phyloP scores from a whole-genome alignment of 2,113 vertebrate species.

The Vidua macroura region DNA sequence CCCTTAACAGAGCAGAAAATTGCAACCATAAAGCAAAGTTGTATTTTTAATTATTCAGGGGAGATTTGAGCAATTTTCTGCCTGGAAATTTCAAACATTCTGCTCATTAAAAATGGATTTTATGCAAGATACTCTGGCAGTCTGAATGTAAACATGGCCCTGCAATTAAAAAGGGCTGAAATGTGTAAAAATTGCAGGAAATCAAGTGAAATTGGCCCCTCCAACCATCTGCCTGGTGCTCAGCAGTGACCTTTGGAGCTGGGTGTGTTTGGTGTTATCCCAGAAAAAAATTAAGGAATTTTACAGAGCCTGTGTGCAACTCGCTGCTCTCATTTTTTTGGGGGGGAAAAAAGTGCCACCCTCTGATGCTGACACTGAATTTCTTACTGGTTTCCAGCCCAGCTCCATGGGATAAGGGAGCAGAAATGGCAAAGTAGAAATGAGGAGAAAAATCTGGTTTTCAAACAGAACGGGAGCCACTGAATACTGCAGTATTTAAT shows the following conservation, averaged over 20 bases:
- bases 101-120: slow-evolving; percentile 49
- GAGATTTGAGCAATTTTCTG: slow-evolving; percentile 25
- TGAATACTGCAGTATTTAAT: too few relatives aligned
- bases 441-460: background rate
- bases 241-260: slow-evolving; percentile 9
- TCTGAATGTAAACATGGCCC: slow-evolving; percentile 12
- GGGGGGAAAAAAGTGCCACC: background rate
- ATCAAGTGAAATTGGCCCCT: background rate
- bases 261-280: background rate
- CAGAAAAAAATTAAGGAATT: background rate
- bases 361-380: background rate
- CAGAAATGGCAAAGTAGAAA: background rate
- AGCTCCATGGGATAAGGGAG: background rate
- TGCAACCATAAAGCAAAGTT: slow-evolving; percentile 38
- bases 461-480: background rate
- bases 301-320: background rate
- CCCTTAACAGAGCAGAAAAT: slow-evolving; percentile 61
- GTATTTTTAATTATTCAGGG: slow-evolving; percentile 55
- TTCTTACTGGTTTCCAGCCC: background rate
- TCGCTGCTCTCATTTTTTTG: background rate
- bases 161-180: slow-evolving; percentile 8
- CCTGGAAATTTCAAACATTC: slow-evolving; percentile 4
- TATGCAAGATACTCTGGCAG: background rate
- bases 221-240: slow-evolving; percentile 19
- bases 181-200: background rate